These are phyloP conservation scores for Melanostigma gelatinosum DNA, from an alignment of 2,113 vertebrate genomes.

Conservation along the genomic window DNA sequence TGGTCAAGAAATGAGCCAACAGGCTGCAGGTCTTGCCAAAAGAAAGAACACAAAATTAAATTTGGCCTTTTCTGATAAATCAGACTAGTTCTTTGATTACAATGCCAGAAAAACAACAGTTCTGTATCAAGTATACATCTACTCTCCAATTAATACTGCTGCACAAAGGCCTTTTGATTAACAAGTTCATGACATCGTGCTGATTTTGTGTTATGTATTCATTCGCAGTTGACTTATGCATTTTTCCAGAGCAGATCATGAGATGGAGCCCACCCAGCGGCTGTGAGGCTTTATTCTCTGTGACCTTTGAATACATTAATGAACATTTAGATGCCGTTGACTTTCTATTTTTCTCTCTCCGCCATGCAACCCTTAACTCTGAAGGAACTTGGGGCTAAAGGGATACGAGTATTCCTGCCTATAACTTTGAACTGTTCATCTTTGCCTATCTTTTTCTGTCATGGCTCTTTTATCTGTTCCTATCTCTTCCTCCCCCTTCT, in stretches of 20 bases:
- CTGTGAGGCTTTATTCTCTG: background rate
- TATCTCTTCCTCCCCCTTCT: background rate
- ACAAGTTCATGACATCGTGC: constrained; percentile 10
- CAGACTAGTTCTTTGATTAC: constrained; percentile 1
- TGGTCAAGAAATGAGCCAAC: constrained; percentile 1
- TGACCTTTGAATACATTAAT: constrained; percentile 14
- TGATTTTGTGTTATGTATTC: constrained; percentile 2
- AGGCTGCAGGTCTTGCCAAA: constrained; percentile 10
- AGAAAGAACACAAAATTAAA: constrained; percentile 20
- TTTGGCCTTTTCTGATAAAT: constrained; percentile 33
- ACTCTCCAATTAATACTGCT: background rate
- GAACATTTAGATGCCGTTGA: constrained; percentile 23
- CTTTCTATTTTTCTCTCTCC: constrained; percentile 8
- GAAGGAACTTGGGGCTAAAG: background rate
- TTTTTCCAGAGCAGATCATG: constrained; percentile 12
- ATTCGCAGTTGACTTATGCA: background rate
- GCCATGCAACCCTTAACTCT: constrained; percentile 15
- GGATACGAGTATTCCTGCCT: background rate
- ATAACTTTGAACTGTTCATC: constrained; percentile 27
- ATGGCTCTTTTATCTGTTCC: constrained; percentile 21
- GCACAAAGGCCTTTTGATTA: background rate
- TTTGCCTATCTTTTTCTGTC: constrained; percentile 11
- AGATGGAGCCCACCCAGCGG: constrained; percentile 10
- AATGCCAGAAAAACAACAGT: background rate
- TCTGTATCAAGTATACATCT: constrained; percentile 6